Conservation (phyloP, 2,113 vertebrate species). For the Marmota monax region DNA sequence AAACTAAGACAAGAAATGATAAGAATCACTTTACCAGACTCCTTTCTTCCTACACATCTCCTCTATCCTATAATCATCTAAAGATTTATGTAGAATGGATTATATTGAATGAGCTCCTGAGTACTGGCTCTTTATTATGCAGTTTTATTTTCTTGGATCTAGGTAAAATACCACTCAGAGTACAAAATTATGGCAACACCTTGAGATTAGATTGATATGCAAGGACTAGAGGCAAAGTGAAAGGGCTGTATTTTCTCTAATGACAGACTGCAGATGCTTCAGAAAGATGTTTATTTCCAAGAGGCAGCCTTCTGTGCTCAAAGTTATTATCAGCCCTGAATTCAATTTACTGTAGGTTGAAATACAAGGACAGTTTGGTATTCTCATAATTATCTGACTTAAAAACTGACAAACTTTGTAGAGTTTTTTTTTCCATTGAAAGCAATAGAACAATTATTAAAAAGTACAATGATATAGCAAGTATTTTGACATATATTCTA, state of each 20-base stretch:
- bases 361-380: constrained; percentile 61
- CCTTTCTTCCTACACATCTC: neutral
- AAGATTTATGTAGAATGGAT: constrained; percentile 33
- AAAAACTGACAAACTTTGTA: constrained; percentile 54
- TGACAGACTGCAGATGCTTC: constrained; percentile 49
- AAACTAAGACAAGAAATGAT: constrained; percentile 19
- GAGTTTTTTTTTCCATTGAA: neutral
- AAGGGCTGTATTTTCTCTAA: constrained; percentile 29
- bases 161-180: neutral
- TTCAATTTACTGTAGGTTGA: constrained; percentile 67
- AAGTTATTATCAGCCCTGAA: constrained; percentile 61
- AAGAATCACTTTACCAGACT: neutral
- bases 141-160: constrained; percentile 31
- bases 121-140: neutral
- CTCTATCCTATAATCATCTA: neutral
- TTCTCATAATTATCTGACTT: constrained; percentile 64
- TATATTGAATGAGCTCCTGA: constrained; percentile 39
- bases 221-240: neutral
- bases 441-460: neutral
- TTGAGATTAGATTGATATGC: constrained; percentile 15
- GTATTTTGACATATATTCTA: constrained; percentile 21
- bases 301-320: constrained; percentile 32
- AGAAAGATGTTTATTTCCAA: constrained; percentile 71
- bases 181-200: neutral
- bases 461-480: neutral